A percentile compares a stretch with the other conserved stretches of the same genome.
Conservation (phyloP, 2,113 vertebrate genomes). For the Sturnira hondurensis region DNA sequence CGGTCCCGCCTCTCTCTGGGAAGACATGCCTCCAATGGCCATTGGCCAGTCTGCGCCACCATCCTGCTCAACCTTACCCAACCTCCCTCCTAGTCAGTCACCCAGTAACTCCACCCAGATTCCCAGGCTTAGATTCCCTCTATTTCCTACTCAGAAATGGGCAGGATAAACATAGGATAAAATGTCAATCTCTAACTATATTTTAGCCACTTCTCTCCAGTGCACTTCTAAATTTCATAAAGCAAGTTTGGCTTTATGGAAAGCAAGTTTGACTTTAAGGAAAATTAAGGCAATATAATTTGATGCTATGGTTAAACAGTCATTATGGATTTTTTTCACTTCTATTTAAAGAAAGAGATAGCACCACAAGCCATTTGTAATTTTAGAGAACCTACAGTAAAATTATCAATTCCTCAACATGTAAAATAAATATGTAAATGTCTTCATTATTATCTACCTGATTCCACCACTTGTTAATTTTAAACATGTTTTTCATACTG, state of each 20-base stretch:
- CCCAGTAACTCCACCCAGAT: neutral
- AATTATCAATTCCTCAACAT: neutral
- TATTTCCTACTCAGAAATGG: neutral
- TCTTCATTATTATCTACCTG: neutral
- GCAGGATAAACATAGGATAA: neutral
- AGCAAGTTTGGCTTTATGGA: neutral
- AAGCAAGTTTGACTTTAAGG: neutral
- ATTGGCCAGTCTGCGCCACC: neutral
- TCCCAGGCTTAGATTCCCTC: neutral
- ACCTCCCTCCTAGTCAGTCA: neutral
- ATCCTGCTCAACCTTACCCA: neutral
- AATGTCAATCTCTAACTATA: neutral
- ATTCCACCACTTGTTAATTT: constrained; percentile 8
- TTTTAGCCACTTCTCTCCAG: neutral
- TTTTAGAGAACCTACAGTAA: neutral
- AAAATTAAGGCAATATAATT: constrained; percentile 3
- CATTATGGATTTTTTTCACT: neutral
- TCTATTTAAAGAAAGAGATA: neutral
- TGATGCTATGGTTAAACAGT: constrained; percentile 1
- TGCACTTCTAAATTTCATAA: constrained; percentile 10
- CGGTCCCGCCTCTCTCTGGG: neutral
- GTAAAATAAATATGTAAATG: neutral
- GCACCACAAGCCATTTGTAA: neutral
- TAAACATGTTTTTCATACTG: constrained; percentile 24
- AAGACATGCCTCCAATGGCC: neutral